Conservation (phyloP, 2,888 invertebrate genomes). For the Chesias legatella region DNA sequence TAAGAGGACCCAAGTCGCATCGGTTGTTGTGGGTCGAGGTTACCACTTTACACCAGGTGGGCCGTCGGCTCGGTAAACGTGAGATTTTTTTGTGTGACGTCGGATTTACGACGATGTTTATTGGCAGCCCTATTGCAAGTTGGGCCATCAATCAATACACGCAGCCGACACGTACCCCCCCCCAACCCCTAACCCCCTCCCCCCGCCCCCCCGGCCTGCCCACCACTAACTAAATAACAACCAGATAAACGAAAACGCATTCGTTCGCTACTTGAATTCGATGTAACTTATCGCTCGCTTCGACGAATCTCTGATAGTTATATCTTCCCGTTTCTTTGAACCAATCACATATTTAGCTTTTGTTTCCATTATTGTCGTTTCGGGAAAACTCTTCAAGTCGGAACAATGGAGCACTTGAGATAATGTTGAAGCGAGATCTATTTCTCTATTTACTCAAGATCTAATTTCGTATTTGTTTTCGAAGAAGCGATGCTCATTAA, state of each 20-base stretch:
- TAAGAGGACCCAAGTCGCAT: too few relatives aligned
- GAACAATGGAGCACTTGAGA: conserved; percentile 17
- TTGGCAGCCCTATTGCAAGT: conserved; percentile 44
- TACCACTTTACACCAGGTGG: too few relatives aligned
- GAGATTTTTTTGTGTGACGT: conserved; percentile 37
- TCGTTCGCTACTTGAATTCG: conserved; percentile 46
- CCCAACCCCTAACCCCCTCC: conserved; percentile 29
- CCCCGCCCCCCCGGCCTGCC: conserved; percentile 30
- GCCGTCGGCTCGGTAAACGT: too few relatives aligned
- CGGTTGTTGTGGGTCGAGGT: too few relatives aligned
- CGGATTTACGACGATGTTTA: conserved; percentile 25
- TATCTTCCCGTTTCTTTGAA: conserved; percentile 23
- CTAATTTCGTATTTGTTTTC: conserved; percentile 14
- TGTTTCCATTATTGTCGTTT: conserved; percentile 33
- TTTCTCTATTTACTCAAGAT: conserved; percentile 10
- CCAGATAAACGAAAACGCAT: conserved; percentile 54
- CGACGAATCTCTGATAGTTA: conserved; percentile 19
- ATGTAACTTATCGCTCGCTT: conserved; percentile 38
- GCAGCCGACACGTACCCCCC: conserved; percentile 33
- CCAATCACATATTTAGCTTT: conserved; percentile 20
- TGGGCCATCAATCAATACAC: conserved; percentile 59
- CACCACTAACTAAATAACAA: conserved; percentile 55
- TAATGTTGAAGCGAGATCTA: conserved; percentile 19
- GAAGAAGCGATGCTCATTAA: conserved; percentile 10
- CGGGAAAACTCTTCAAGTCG: conserved; percentile 31